Evolutionary conservation across 2,888 invertebrate genomes (phyloP).

Genomic region (Lysandra coridon): DNA sequence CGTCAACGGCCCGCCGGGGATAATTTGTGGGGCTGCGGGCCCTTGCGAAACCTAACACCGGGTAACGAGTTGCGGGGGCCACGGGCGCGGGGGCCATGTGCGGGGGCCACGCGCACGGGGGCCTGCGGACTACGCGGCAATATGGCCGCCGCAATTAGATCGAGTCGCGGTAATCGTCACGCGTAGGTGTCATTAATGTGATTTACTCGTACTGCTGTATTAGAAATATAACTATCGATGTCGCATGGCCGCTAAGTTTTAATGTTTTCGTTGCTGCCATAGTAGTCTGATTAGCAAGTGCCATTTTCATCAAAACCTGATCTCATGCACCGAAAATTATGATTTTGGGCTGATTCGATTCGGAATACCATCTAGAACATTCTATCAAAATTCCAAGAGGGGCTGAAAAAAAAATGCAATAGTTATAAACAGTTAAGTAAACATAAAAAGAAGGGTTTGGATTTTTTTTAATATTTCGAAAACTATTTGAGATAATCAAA

Average conservation of each 20-base stretch:
- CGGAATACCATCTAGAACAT: no score
- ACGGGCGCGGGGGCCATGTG: background rate
- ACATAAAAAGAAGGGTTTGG: no score
- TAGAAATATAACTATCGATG: background rate
- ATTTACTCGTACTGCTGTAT: background rate
- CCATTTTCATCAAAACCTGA: no score
- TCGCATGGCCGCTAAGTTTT: no score
- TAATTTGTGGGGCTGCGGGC: conserved; percentile 60
- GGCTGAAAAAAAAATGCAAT: no score
- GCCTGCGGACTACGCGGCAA: conserved; percentile 5
- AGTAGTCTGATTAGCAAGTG: no score
- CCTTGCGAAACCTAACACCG: conserved; percentile 61
- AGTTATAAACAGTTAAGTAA: no score
- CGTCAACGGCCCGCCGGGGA: conserved; percentile 59
- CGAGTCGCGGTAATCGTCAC: conserved; percentile 9
- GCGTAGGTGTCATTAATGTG: background rate
- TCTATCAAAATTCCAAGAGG: no score
- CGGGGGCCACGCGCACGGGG: conserved; percentile 19
- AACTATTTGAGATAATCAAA: no score
- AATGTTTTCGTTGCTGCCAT: background rate
- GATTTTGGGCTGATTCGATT: no score
- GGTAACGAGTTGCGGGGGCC: conserved; percentile 39
- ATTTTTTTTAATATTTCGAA: no score
- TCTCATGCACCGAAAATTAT: no score
- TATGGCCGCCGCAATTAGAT: conserved; percentile 27